These are phyloP conservation scores for Sprattus sprattus DNA, from an alignment of 2,113 vertebrate genomes.

Conservation along the genomic window DNA sequence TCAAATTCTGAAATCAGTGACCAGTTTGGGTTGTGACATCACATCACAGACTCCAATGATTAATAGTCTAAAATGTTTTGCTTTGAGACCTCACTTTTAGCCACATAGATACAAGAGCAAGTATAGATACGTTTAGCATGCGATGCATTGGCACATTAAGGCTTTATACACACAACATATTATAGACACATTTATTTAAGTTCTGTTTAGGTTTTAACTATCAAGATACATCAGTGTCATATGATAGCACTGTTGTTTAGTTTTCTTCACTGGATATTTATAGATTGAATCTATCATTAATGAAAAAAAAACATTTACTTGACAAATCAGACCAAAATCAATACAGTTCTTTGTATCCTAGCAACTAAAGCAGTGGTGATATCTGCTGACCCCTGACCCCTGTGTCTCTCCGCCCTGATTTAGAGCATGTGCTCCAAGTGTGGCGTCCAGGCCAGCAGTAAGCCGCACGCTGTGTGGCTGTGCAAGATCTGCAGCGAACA, in stretches of 20 bases:
- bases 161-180: background rate
- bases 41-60: background rate
- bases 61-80: background rate
- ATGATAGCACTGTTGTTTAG: too few relatives aligned
- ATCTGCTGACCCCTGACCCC: background rate
- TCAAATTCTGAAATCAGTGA: background rate
- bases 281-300: background rate
- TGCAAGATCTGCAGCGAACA: slow-evolving; percentile 98
- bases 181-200: background rate
- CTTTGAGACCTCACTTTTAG: background rate
- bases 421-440: slow-evolving; percentile 95
- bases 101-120: background rate
- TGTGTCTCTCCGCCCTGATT: slow-evolving; percentile 12
- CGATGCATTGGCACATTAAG: background rate
- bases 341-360: background rate
- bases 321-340: background rate
- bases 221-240: background rate
- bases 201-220: background rate
- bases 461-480: slow-evolving; percentile 87
- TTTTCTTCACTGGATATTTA: background rate
- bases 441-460: slow-evolving; percentile 83
- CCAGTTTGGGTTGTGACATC: background rate
- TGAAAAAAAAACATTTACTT: background rate
- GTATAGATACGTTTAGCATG: background rate
- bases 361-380: background rate